A percentile compares a stretch with the other conserved stretches of the same genome.
Evolutionary conservation across 2,888 invertebrate genomes (phyloP).

Genomic region (Cantharis lateralis): DNA sequence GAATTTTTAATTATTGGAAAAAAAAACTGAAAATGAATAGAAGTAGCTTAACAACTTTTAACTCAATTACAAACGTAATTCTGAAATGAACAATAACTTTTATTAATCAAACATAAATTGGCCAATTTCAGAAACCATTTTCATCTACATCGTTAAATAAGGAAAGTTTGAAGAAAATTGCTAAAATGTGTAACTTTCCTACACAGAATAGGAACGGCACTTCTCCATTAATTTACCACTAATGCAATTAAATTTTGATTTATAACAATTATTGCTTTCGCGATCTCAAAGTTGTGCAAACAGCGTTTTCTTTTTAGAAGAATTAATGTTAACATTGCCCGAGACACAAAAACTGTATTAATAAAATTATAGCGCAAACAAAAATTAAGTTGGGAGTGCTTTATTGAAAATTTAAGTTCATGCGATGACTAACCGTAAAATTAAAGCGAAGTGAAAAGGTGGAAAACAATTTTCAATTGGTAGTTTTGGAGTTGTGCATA

Average conservation of each 20-base stretch:
- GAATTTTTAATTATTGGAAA: background rate
- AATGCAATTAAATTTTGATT: background rate
- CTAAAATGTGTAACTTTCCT: background rate
- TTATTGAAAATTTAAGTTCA: background rate
- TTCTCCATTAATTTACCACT: background rate
- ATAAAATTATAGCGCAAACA: background rate
- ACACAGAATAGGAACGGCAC: background rate
- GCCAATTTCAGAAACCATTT: background rate
- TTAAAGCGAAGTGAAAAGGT: background rate
- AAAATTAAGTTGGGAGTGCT: background rate
- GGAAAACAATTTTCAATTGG: background rate
- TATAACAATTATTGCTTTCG: background rate
- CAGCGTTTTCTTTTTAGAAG: background rate
- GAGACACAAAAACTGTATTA: background rate
- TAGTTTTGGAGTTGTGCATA: slow-evolving; percentile 25
- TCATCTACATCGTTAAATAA: background rate
- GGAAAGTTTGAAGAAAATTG: background rate
- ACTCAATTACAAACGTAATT: background rate
- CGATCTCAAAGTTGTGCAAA: background rate
- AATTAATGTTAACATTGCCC: background rate
- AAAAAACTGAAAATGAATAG: background rate
- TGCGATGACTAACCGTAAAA: background rate
- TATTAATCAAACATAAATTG: background rate
- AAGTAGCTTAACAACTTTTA: background rate
- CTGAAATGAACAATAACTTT: background rate